Evolutionary conservation across 2,888 invertebrate genomes (phyloP), one percentile per base, ranked within the genome.

Genomic region (Thysanoteuthis rhombus): DNA sequence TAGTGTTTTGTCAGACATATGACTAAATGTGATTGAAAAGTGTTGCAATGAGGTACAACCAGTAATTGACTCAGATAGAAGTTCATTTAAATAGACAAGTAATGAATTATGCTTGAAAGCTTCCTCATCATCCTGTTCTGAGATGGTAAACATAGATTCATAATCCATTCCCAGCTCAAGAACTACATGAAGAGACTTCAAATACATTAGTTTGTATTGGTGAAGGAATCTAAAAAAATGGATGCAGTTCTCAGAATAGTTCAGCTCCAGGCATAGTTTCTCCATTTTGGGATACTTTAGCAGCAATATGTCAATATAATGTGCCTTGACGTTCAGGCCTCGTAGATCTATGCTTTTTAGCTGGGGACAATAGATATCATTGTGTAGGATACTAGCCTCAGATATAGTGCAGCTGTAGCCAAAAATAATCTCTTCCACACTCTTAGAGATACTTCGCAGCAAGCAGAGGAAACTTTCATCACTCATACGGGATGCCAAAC

Each of bases 391-490:
- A 40, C 94, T 93, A 0, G 92, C 58, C 36, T 94, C 93, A 45
- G 94, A 90, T 28, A 94, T 93, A 36, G 94, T 93, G 25, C 93
- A 93, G 5, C 93, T 92, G 40, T 94, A 92, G 42, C 94, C 94
- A 90, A 95, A 94, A 58, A 94, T 93, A 25, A 95, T 91, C 25
- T 90, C 93, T 93, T 95, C 95, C 22, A 95, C 94, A 93, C 91
- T 52, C n/a, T 95, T 94, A 90, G 93, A 47, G n/a, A 94, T 91
- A 39, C 94, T 93, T 36, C 92, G 90, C 10, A 95, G 90, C 39
- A 95, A 90, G 1, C 94, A 92, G 16, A 94, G 92, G 90, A 95
- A 95, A 39, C 93, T 93, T 28, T 92, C 90, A 42, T 94, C 93
- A 32, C 93, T 94, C 90, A 95, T 94, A 45, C 92, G 91, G 38